phyloP scores from a whole-genome alignment of 2,888 invertebrate genomes.

The Cheilosia variabilis region DNA sequence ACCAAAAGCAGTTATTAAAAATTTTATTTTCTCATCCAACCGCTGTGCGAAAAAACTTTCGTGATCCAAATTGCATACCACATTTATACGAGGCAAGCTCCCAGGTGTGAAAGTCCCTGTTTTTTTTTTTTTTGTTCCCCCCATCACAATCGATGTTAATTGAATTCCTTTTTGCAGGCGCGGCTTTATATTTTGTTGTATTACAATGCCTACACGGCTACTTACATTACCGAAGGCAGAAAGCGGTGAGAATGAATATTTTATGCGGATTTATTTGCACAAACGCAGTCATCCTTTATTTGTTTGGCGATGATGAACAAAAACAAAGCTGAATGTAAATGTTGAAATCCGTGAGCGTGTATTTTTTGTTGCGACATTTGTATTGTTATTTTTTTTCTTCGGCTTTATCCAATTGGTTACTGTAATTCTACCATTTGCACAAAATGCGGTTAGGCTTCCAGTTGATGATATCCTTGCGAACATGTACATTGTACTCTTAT shows the following conservation, averaged over 20 bases:
- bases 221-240: conserved; percentile 12
- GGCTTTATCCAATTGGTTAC: conserved; percentile 52
- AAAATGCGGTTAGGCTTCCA: conserved; percentile 46
- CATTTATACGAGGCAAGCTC: not conserved
- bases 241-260: conserved; percentile 18
- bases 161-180: conserved; percentile 30
- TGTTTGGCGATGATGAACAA: conserved; percentile 1
- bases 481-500: not conserved
- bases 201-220: conserved; percentile 26
- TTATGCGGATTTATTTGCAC: conserved; percentile 46
- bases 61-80: conserved; percentile 13
- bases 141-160: conserved; percentile 43
- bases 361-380: conserved; percentile 8
- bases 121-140: conserved; percentile 6
- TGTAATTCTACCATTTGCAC: conserved; percentile 45
- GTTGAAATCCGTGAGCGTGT: not conserved
- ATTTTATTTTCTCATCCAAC: not conserved
- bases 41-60: not conserved
- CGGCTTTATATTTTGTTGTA: not conserved
- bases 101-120: conserved; percentile 25
- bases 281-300: conserved; percentile 40
- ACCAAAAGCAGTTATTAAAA: conserved; percentile 2
- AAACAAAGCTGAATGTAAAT: not conserved
- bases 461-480: not conserved
- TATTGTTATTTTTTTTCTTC: conserved; percentile 21